A percentile compares a stretch with the other conserved stretches of the same genome.
These are phyloP conservation scores for Tryphoninae sp. DNA, from an alignment of 2,888 invertebrate species.

Conservation along the genomic window DNA sequence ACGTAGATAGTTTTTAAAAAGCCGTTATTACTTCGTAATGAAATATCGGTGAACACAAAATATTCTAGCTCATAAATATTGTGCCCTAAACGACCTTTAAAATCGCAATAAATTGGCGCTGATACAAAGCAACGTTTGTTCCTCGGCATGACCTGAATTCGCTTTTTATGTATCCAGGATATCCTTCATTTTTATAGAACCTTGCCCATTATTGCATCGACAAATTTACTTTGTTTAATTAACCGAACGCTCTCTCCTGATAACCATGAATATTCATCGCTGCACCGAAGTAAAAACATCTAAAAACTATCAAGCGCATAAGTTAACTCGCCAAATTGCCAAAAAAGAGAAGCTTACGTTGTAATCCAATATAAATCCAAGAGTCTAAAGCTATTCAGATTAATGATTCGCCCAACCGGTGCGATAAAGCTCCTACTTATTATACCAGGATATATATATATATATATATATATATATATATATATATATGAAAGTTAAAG, in stretches of 20 bases:
- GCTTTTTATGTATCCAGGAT: too few species aligned
- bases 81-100: background rate
- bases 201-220: too few species aligned
- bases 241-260: too few species aligned
- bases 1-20: background rate
- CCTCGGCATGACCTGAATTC: too few species aligned
- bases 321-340: background rate
- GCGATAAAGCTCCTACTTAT: slow-evolving; percentile 71
- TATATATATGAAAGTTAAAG: slow-evolving; percentile 10
- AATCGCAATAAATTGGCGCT: background rate
- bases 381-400: slow-evolving; percentile 79
- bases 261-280: too few species aligned
- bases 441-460: background rate
- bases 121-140: too few species aligned
- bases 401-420: slow-evolving; percentile 79
- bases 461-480: background rate
- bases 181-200: too few species aligned
- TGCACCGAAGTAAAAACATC: background rate
- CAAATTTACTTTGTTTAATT: too few species aligned
- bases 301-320: background rate
- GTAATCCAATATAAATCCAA: slow-evolving; percentile 78
- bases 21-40: background rate
- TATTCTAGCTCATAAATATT: background rate
- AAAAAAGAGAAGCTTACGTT: slow-evolving; percentile 44
- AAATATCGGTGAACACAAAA: background rate